Conservation (phyloP, 1,140 invertebrate species). For the Aphelinus atriplicis region DNA sequence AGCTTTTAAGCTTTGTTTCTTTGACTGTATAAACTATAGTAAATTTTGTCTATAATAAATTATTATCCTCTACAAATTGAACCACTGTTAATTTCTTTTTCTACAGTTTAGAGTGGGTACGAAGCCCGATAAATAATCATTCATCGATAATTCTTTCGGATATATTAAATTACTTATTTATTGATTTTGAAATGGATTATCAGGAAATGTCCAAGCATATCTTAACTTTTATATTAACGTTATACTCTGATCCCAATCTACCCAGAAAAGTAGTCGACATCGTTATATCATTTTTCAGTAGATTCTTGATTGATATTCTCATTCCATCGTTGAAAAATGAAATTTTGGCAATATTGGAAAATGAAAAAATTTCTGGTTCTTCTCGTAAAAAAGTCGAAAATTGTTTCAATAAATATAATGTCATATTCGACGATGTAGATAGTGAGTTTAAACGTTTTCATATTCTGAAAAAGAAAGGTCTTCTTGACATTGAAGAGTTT, state of each 20-base stretch:
- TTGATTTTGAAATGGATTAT: too few species aligned
- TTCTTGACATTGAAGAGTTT: conserved; percentile 24
- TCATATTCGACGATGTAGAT: conserved; percentile 14
- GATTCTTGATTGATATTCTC: background rate
- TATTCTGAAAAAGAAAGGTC: conserved; percentile 22
- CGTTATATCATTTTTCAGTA: background rate
- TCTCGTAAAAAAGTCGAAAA: background rate
- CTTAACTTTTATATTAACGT: background rate
- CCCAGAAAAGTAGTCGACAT: background rate
- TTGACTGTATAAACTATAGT: too few species aligned
- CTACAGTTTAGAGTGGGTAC: too few species aligned
- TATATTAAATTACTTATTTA: too few species aligned
- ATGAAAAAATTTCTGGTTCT: background rate
- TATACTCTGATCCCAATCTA: background rate
- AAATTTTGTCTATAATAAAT: too few species aligned
- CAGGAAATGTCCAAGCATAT: too few species aligned
- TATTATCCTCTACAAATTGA: too few species aligned
- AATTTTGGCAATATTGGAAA: background rate
- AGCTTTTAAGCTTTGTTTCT: too few species aligned
- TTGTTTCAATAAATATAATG: background rate
- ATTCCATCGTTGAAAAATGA: background rate
- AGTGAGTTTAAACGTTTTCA: conserved; percentile 28
- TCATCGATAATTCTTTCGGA: too few species aligned
- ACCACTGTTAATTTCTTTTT: too few species aligned
- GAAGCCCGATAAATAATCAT: too few species aligned